phyloP scores from a whole-genome alignment of 2,888 invertebrate species.

The Lacanobia wlatinum region DNA sequence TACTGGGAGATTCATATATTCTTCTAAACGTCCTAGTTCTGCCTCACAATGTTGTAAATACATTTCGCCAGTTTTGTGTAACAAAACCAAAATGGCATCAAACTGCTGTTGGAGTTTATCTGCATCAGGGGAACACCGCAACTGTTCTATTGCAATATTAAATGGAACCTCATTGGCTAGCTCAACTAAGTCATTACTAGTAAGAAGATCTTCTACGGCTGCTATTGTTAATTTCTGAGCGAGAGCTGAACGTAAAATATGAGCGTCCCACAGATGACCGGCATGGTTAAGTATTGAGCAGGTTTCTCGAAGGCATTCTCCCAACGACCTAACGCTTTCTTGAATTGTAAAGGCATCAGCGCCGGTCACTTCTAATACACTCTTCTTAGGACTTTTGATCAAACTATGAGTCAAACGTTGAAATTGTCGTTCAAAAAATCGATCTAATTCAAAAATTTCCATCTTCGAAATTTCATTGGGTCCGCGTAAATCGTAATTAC shows the following conservation, averaged over 20 bases:
- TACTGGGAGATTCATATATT: slow-evolving; percentile 77
- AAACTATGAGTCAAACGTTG: slow-evolving; percentile 62
- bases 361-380: slow-evolving; percentile 65
- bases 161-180: slow-evolving; percentile 78
- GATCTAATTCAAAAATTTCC: slow-evolving; percentile 62
- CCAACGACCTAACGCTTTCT: slow-evolving; percentile 76
- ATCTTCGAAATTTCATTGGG: slow-evolving; percentile 7
- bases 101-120: slow-evolving; percentile 78
- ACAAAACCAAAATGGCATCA: slow-evolving; percentile 68
- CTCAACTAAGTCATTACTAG: slow-evolving; percentile 78
- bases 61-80: slow-evolving; percentile 74
- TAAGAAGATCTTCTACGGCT: slow-evolving; percentile 83
- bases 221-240: slow-evolving; percentile 82
- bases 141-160: slow-evolving; percentile 80
- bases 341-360: slow-evolving; percentile 73
- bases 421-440: slow-evolving; percentile 69
- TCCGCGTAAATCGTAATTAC: slow-evolving; percentile 54
- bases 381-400: slow-evolving; percentile 50
- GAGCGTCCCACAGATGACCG: slow-evolving; percentile 82
- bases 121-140: slow-evolving; percentile 74
- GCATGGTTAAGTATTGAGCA: slow-evolving; percentile 79
- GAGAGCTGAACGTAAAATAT: slow-evolving; percentile 80
- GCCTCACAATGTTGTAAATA: slow-evolving; percentile 76
- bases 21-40: slow-evolving; percentile 79
- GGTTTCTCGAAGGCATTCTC: slow-evolving; percentile 79